These are phyloP conservation scores for Aphis gossypii DNA, from an alignment of 1,140 invertebrate genomes.

Conservation along the genomic window DNA sequence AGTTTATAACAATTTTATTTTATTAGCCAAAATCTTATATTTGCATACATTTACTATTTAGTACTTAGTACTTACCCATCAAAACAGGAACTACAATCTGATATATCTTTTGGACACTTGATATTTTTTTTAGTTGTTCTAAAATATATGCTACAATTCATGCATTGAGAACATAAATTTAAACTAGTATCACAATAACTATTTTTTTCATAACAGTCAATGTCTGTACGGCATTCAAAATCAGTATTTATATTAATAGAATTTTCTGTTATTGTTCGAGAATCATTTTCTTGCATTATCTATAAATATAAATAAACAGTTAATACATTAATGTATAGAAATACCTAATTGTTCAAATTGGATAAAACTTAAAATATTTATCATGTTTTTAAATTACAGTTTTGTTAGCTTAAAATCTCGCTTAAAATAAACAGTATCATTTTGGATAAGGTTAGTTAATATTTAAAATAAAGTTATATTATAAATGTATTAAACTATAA, in stretches of 20 bases:
- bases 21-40: neutral
- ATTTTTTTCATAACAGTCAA: slow-evolving; percentile 3
- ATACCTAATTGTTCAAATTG: too few species aligned
- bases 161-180: slow-evolving; percentile 50
- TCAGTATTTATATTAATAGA: neutral
- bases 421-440: too few species aligned
- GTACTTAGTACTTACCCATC: neutral
- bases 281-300: slow-evolving; percentile 49
- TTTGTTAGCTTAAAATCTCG: too few species aligned
- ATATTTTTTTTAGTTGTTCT: slow-evolving; percentile 11
- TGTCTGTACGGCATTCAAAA: slow-evolving; percentile 28
- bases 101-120: slow-evolving; percentile 31
- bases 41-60: too few species aligned
- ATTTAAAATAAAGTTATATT: too few species aligned
- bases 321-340: too few species aligned
- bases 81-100: slow-evolving; percentile 12
- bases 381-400: too few species aligned
- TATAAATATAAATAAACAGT: neutral
- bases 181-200: slow-evolving; percentile 34
- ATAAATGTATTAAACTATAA: too few species aligned
- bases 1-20: neutral
- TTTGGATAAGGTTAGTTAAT: too few species aligned
- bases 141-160: slow-evolving; percentile 47
- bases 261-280: slow-evolving; percentile 10
- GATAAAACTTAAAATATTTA: too few species aligned